A percentile compares a stretch with the other conserved stretches of the same genome.
phyloP scores from a whole-genome alignment of 2,797 vertebrate genomes.

The Microchirus variegatus region DNA sequence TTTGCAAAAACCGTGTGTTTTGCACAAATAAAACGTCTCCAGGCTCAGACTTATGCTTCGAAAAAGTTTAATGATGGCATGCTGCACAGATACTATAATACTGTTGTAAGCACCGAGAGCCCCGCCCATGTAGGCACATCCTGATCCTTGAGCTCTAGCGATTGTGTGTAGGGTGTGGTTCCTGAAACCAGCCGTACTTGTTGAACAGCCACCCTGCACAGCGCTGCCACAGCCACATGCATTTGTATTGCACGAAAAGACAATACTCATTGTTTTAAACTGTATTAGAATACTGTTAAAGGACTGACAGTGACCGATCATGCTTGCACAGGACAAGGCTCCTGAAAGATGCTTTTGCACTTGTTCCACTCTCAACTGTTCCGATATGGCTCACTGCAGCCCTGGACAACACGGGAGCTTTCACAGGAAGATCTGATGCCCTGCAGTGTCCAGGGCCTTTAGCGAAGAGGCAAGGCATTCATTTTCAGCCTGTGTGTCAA shows the following conservation, averaged over 20 bases:
- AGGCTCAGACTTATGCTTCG: slow-evolving; percentile 11
- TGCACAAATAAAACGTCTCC: slow-evolving; percentile 26
- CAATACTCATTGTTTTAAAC: not conserved
- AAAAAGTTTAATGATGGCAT: slow-evolving; percentile 3
- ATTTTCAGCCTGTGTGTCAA: slow-evolving; percentile 67
- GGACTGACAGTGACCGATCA: not conserved
- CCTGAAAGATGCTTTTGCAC: slow-evolving; percentile 38
- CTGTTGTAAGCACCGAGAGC: not conserved
- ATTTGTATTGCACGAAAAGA: not conserved
- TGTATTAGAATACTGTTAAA: not conserved
- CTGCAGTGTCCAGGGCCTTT: slow-evolving; percentile 41
- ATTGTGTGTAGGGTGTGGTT: slow-evolving; percentile 31
- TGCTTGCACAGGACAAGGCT: slow-evolving; percentile 19
- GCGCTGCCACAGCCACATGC: not conserved
- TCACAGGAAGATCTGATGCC: slow-evolving; percentile 67
- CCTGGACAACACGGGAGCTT: slow-evolving; percentile 42
- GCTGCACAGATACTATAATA: not conserved
- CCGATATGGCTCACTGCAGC: slow-evolving; percentile 22
- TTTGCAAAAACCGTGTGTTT: not conserved
- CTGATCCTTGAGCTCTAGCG: not conserved
- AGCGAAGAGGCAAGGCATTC: slow-evolving; percentile 70
- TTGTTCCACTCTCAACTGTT: slow-evolving; percentile 48
- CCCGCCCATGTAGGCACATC: not conserved
- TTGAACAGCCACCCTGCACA: slow-evolving; percentile 11
- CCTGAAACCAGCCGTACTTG: slow-evolving; percentile 47